phyloP scores from a whole-genome alignment of 1,140 invertebrate genomes.

The Drosophila chauvacae region DNA sequence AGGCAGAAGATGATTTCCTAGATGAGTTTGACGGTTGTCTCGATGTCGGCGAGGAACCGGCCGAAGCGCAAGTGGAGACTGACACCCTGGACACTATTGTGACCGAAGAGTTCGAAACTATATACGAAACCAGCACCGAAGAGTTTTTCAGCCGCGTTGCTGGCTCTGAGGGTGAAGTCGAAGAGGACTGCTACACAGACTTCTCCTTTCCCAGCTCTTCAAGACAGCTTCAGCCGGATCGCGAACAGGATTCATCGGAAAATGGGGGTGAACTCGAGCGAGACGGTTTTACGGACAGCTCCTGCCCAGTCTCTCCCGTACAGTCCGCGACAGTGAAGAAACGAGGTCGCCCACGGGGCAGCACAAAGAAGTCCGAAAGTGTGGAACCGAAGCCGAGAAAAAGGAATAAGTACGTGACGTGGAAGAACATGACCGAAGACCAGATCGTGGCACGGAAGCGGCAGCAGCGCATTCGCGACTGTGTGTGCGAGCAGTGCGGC shows the following conservation, averaged over 20 bases:
- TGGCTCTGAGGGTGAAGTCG: not conserved
- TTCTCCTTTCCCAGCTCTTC: not conserved
- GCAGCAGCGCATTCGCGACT: conserved; percentile 55
- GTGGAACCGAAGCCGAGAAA: not conserved
- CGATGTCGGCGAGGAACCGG: not conserved
- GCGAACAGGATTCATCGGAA: conserved; percentile 1
- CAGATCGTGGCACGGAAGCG: conserved; percentile 52
- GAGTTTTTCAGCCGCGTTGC: conserved; percentile 1
- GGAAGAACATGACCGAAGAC: conserved; percentile 69
- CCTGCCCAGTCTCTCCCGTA: not conserved
- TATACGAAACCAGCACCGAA: conserved; percentile 28
- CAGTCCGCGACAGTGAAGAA: not conserved
- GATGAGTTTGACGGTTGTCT: conserved; percentile 3
- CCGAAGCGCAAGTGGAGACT: not conserved
- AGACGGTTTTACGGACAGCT: not conserved
- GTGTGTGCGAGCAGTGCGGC: conserved; percentile 67
- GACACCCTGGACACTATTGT: conserved; percentile 23
- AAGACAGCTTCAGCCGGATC: not conserved
- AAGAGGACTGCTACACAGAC: not conserved
- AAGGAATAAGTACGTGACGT: conserved; percentile 55
- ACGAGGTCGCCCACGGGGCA: not conserved
- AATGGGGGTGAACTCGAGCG: not conserved
- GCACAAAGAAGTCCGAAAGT: not conserved
- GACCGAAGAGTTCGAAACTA: conserved; percentile 35
- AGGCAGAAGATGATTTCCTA: conserved; percentile 3